Evolutionary conservation across 64 coral and sea anemone genomes (phyloP).

Genomic region (Catalaphyllia jardinei): DNA sequence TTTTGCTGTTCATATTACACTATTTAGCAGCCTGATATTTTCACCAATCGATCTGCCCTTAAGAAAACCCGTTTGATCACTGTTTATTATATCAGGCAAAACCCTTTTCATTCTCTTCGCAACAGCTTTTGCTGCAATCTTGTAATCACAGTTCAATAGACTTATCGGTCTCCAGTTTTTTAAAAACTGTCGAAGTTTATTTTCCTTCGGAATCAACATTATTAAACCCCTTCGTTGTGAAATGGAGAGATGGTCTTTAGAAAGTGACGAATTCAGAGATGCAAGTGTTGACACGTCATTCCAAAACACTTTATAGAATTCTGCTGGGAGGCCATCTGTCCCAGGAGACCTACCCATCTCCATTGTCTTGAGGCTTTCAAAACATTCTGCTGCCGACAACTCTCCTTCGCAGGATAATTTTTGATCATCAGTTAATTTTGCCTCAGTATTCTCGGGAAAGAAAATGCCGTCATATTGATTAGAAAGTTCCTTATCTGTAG

Average conservation of each 20-base stretch:
- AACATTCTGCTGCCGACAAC: slow-evolving; percentile 24
- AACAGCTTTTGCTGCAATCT: too few relatives aligned
- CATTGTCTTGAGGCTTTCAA: slow-evolving; percentile 27
- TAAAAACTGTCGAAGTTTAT: background rate
- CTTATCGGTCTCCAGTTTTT: background rate
- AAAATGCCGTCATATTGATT: background rate
- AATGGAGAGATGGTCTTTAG: background rate
- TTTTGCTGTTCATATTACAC: too few relatives aligned
- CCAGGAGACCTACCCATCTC: slow-evolving; percentile 18
- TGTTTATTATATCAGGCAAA: too few relatives aligned
- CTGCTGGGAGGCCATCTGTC: slow-evolving; percentile 14
- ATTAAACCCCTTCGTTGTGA: background rate
- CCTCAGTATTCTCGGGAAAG: background rate
- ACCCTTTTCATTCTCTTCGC: too few relatives aligned
- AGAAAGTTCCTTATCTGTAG: too few relatives aligned
- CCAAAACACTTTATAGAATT: slow-evolving; percentile 31
- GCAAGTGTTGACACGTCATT: slow-evolving; percentile 15
- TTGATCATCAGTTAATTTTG: background rate
- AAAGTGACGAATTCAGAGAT: slow-evolving; percentile 1
- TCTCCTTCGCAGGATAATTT: background rate
- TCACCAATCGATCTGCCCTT: too few relatives aligned
- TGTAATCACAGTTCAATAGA: too few relatives aligned
- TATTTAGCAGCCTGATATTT: too few relatives aligned
- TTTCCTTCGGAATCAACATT: background rate
- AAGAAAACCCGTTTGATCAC: too few relatives aligned